Base-by-base conservation (phyloP, 2,113 vertebrate species). In the Pteruthius melanotis region DNA sequence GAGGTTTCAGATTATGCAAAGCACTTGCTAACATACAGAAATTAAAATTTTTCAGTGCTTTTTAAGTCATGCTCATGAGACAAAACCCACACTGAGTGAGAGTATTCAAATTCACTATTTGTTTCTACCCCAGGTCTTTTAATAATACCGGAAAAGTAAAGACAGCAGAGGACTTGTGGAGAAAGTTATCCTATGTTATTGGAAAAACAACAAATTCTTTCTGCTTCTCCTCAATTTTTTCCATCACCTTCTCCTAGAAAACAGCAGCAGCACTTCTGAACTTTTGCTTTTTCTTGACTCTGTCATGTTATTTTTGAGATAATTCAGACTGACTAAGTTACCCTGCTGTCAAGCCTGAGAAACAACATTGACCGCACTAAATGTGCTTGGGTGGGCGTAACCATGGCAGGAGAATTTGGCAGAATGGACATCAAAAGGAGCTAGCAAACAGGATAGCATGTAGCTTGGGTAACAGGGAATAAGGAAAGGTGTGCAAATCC, bases 291-390 rank as follows among this genome's bases (percentile, higher is more conserved):
- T 90, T 42, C 42, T 89, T 69, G 11, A 80, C 50, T 93, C 45
- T 70, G 40, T 84, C 50, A 23, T 30, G 50, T 85, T 89, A 69
- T 76, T 95, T 93, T 96, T 94, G 42, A 74, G 68, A 78, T 90
- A 94, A 95, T 93, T 95, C 75, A 80, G 50, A 47, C 47, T 72
- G 90, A 94, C 26, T 91, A 59, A 66, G 53, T 83, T 69, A 83
- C 68, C 24, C 54, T 83, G 30, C 64, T 95, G 82, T 94, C 86
- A 92, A 95, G 82, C 37, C 54, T 80, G 75, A 96, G 79, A 93
- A 96, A 92, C 59, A 44, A 50, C 52, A 87, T 7, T 63, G 50
- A 57, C 45, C 77, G 59, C 31, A 24, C 50, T 87, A 50, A 89
- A 57, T 35, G 23, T 82, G 64, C 66, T 77, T 0, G 0, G 5